phyloP scores from a whole-genome alignment of 23 tunicate genomes.

The Trididemnum clinides region DNA sequence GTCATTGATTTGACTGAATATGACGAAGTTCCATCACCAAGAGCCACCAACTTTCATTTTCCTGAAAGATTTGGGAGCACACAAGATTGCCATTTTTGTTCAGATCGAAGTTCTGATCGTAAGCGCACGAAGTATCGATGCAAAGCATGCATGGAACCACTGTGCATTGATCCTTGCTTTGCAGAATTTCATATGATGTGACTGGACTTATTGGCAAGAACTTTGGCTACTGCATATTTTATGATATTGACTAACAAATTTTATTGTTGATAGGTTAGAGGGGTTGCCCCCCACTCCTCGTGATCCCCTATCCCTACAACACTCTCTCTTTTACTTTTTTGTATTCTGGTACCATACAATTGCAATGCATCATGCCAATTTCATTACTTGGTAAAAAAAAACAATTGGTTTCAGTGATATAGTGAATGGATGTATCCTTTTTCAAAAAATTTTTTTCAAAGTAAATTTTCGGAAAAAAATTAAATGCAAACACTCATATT shows the following conservation, averaged over 20 bases:
- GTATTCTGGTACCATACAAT: slow-evolving; percentile 20
- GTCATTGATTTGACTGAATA: slow-evolving; percentile 16
- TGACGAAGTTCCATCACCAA: slow-evolving; percentile 31
- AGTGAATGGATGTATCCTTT: not conserved
- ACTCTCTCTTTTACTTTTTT: not conserved
- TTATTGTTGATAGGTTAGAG: slow-evolving; percentile 17
- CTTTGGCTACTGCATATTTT: slow-evolving; percentile 14
- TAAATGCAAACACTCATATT: too few species aligned
- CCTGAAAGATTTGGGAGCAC: slow-evolving; percentile 29
- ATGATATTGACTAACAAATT: slow-evolving; percentile 2
- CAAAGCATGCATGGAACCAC: slow-evolving; percentile 30
- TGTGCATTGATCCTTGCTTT: slow-evolving; percentile 32
- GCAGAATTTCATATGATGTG: slow-evolving; percentile 32
- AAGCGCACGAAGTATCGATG: slow-evolving; percentile 29
- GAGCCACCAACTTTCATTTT: slow-evolving; percentile 18
- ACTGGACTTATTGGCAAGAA: slow-evolving; percentile 28
- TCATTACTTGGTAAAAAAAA: not conserved
- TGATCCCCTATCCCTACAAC: slow-evolving; percentile 10
- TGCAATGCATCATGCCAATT: slow-evolving; percentile 7
- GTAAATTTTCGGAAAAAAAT: too few species aligned
- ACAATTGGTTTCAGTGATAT: not conserved
- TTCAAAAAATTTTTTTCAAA: too few species aligned
- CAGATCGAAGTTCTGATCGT: slow-evolving; percentile 17
- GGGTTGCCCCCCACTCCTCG: slow-evolving; percentile 23
- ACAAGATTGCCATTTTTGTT: slow-evolving; percentile 32